Percentiles rank a stretch among this genome's conserved stretches.
These are phyloP conservation scores for Conus canariensis DNA, from an alignment of 2,888 invertebrate species.

Conservation along the genomic window DNA sequence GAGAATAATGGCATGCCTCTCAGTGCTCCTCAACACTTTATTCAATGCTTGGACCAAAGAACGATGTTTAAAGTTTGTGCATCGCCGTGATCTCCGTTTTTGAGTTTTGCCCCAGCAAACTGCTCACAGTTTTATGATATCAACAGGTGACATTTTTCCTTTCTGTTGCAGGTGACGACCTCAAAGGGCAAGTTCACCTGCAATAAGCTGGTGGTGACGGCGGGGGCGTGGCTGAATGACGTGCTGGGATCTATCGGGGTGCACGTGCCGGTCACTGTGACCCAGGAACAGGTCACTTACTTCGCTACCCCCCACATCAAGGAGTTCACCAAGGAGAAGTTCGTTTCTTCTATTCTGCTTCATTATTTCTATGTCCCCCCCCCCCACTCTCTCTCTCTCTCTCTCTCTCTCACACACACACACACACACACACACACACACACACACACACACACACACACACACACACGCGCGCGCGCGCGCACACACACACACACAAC, in stretches of 20 bases:
- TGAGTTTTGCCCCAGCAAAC: no score
- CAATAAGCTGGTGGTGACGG: conserved; percentile 69
- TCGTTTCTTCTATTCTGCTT: background rate
- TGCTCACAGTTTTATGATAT: background rate
- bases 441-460: no score
- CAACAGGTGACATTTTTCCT: background rate
- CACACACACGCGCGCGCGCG: no score
- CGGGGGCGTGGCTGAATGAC: conserved; percentile 76
- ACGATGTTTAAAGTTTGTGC: no score
- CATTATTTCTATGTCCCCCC: background rate
- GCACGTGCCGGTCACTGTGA: conserved; percentile 74
- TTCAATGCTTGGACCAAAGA: no score
- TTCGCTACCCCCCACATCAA: conserved; percentile 72
- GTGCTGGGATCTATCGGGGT: conserved; percentile 72
- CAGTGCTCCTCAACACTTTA: no score
- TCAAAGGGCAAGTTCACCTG: conserved; percentile 68
- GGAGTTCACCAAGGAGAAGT: conserved; percentile 75
- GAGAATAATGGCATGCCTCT: no score
- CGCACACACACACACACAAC: no score
- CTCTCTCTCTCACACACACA: no score
- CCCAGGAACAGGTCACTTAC: conserved; percentile 77
- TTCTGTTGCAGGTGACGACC: conserved; percentile 66
- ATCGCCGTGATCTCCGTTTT: no score
- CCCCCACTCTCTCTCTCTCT: no score
- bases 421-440: no score